Evolutionary conservation across 1,140 invertebrate species (phyloP).

Genomic region (Araneus ventricosus): DNA sequence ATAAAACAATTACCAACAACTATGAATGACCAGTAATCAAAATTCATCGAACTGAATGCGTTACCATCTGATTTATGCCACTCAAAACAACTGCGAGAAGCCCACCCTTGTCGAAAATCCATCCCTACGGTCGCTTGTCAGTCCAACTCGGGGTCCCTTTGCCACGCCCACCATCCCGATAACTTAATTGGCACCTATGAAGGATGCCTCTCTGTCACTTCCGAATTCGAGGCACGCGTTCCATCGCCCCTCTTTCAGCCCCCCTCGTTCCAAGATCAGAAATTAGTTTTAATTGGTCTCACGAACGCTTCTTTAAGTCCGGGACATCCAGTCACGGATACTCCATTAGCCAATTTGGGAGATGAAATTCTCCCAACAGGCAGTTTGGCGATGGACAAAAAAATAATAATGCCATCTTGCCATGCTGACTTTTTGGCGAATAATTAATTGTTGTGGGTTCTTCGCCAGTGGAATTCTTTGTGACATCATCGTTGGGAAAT

Average conservation of each 20-base stretch:
- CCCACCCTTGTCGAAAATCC: constrained; percentile 4
- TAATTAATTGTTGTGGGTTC: constrained; percentile 38
- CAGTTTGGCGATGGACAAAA: not conserved
- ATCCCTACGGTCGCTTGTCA: not conserved
- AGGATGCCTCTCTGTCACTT: not conserved
- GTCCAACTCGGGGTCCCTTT: not conserved
- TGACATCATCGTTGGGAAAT: not conserved
- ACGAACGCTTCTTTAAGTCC: not conserved
- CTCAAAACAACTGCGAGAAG: constrained; percentile 34
- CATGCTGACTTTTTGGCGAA: not conserved
- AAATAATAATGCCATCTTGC: not conserved
- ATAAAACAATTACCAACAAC: constrained; percentile 42
- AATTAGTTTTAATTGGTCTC: constrained; percentile 67
- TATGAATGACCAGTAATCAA: not conserved
- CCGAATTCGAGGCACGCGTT: constrained; percentile 50
- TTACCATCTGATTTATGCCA: constrained; percentile 30
- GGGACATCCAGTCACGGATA: constrained; percentile 22
- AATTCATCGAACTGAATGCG: constrained; percentile 15
- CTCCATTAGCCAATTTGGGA: constrained; percentile 16
- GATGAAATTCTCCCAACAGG: not conserved
- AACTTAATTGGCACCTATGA: constrained; percentile 64
- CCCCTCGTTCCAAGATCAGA: not conserved
- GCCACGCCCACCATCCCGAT: constrained; percentile 46
- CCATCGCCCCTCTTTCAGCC: not conserved
- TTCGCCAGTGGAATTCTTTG: not conserved